Evolutionary conservation across 2,888 invertebrate species (phyloP).

Genomic region (Myathropa florea): DNA sequence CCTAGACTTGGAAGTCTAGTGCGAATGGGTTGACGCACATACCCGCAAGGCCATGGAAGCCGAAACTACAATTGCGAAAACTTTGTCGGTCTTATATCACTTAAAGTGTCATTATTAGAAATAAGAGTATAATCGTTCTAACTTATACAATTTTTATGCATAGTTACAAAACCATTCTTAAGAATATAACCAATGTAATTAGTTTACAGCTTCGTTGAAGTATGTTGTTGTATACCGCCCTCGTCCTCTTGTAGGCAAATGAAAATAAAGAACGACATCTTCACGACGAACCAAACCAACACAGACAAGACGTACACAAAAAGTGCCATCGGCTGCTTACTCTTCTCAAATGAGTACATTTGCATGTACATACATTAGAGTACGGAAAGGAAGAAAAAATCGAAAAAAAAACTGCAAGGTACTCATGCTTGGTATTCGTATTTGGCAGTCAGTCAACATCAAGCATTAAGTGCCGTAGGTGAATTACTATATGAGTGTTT

Average conservation of each 20-base stretch:
- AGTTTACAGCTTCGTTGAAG: neutral
- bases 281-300: neutral
- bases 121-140: neutral
- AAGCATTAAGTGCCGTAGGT: constrained; percentile 34
- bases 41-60: too few species aligned
- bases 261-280: neutral
- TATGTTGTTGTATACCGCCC: neutral
- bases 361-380: constrained; percentile 36
- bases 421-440: constrained; percentile 8
- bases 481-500: constrained; percentile 44
- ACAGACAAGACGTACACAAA: neutral
- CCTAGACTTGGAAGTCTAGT: too few species aligned
- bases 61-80: too few species aligned
- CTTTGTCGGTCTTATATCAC: neutral
- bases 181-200: neutral
- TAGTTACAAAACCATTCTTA: too few species aligned
- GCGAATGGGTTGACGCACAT: too few species aligned
- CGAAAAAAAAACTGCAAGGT: neutral
- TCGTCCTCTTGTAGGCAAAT: neutral
- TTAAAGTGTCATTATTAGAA: neutral
- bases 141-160: neutral
- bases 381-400: neutral
- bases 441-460: constrained; percentile 13
- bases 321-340: constrained; percentile 31
- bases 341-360: constrained; percentile 39